Base-by-base conservation (phyloP, 2,888 invertebrate genomes). In the Dryobota labecula region DNA sequence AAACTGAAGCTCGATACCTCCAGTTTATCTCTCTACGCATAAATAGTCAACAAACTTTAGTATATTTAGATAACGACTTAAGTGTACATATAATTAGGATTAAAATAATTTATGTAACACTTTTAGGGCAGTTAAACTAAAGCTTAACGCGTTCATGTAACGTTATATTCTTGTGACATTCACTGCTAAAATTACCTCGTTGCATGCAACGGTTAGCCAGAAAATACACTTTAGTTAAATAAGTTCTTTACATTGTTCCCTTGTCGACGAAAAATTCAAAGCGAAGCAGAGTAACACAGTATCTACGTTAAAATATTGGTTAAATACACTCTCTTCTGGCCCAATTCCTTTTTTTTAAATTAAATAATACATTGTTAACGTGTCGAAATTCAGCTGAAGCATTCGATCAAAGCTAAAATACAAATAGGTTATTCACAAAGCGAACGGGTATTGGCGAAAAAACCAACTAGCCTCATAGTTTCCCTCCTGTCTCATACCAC, bases 391-490 rank as follows among this genome's bases (percentile, higher is more conserved):
- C 64, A 60, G 56, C 43, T 38, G 18, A 61, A 71, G 56, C 76
- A 76, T 84, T 85, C 79, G 82, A 84, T 88, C 86, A 89, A 88
- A 90, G 88, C 87, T 77, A 78, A 86, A 88, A 90, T 89, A 89
- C 86, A 90, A 92, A 91, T 90, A 90, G 88, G 87, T 87, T 89
- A 90, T 90, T 88, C 89, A 90, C 89, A 90, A 92, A 91, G 90
- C 87, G 87, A 90, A 87, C 84, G 87, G 87, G 89, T 89, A 90
- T 90, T 91, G 91, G 89, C 85, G 88, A 92, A 94, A 94, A 93
- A 94, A 92, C 76, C 87, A 87, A 89, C 87, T 87, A 84, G 84
- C 86, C 84, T 84, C 81, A 76, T 82, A 76, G 77, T 76, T 65
- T 76, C 80, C 83, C 88, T 84, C 73, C 84, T 64, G 54, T 62